Evolutionary conservation across 2,797 vertebrate species (phyloP), one percentile per base, ranked within the genome.

Genomic region (Cryptoblepharus egeriae): DNA sequence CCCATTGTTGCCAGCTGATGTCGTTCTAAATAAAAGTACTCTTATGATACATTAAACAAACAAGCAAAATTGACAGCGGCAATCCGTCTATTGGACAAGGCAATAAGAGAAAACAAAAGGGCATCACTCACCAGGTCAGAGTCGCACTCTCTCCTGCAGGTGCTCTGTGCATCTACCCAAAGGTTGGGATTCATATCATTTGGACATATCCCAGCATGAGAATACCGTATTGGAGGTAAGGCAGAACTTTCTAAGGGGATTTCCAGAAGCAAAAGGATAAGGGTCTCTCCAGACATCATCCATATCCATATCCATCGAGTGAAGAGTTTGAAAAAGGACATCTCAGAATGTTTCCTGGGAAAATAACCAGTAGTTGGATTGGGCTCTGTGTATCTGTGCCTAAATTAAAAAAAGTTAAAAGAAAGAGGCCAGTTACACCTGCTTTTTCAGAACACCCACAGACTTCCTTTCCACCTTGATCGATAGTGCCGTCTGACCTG

Each of bases 141-240:
- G 52, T 97, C 96, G 80, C 98, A 99, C 89, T 99, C 98, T 16
- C 98, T 92, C 80, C 95, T 97, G 90, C 99, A 99, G 91, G 98
- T 99, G 93, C 99, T 99, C 97, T 99, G 99, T 1, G 99, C 98
- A 1, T 99, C 99, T 76, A 99, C 99, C 99, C 99, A 99, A 88
- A 99, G 96, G 94, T 99, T 99, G 83, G 98, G 98, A 93, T 98
- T 99, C 97, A 99, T 97, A 91, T 99, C 98, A 92, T 99, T 99
- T 61, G 99, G 99, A 90, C 99, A 99, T 89, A 99, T 97, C 75
- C 99, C 99, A 3, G 97, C 96, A 1, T 99, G 98, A 2, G 97
- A 97, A 72, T 97, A 97, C 5, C 96, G 96, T 85, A 96, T 86
- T 1, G 96, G 95, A 2, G 97, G 95, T 24, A 97, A 85, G 4